These are phyloP conservation scores for Phaedon cochleariae DNA, from an alignment of 2,888 invertebrate genomes.

Conservation along the genomic window DNA sequence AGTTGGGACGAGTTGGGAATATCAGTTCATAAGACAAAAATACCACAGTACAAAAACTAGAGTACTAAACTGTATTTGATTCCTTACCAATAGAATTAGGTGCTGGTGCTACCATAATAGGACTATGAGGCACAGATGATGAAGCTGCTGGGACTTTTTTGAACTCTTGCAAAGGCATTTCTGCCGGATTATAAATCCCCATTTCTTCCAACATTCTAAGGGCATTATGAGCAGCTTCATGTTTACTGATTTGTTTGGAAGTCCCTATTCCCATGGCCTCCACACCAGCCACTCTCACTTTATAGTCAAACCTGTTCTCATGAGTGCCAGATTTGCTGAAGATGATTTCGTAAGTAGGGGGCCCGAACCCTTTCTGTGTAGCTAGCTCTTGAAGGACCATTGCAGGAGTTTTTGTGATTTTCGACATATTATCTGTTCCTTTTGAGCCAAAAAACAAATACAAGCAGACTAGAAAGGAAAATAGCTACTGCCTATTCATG, in stretches of 20 bases:
- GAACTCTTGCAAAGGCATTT: conserved; percentile 48
- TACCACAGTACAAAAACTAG: too few species aligned
- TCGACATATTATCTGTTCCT: too few species aligned
- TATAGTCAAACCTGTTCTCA: conserved; percentile 64
- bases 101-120: conserved; percentile 22
- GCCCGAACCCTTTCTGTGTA: conserved; percentile 63
- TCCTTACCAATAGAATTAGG: conserved; percentile 42
- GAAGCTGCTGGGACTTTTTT: conserved; percentile 41
- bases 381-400: conserved; percentile 74
- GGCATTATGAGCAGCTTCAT: conserved; percentile 66
- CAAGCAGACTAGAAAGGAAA: too few species aligned
- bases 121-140: conserved; percentile 16
- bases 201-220: conserved; percentile 59
- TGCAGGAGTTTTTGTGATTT: conserved; percentile 69
- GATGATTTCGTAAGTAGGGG: conserved; percentile 64
- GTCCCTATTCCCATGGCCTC: conserved; percentile 55
- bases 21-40: too few species aligned
- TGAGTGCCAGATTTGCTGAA: conserved; percentile 53
- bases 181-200: conserved; percentile 55
- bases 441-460: too few species aligned
- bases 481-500: too few species aligned
- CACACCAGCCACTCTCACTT: conserved; percentile 56
- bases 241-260: conserved; percentile 71
- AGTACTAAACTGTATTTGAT: background rate
- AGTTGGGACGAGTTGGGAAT: too few species aligned